phyloP scores from a whole-genome alignment of 2,113 vertebrate species.

The Psilopsiagon aymara region DNA sequence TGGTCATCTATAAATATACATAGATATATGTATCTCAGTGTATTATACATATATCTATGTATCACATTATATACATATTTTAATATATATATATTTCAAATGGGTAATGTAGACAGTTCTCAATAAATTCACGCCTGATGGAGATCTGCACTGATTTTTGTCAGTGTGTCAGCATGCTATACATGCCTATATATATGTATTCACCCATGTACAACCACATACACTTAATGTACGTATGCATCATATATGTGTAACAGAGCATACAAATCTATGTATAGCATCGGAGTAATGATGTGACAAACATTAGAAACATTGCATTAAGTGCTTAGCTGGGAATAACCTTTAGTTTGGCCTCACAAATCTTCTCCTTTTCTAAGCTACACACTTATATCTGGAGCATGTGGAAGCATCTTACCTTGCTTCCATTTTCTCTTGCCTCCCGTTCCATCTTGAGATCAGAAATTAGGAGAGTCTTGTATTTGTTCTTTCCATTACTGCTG shows the following conservation, averaged over 20 bases:
- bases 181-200: background rate
- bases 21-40: background rate
- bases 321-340: conserved; percentile 13
- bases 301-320: conserved; percentile 19
- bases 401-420: conserved; percentile 80
- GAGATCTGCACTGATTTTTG: background rate
- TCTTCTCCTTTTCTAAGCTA: conserved; percentile 32
- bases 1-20: conserved; percentile 42
- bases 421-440: conserved; percentile 85
- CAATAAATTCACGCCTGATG: background rate
- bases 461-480: conserved; percentile 83
- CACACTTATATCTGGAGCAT: conserved; percentile 26
- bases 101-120: background rate
- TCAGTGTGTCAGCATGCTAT: background rate
- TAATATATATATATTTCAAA: background rate
- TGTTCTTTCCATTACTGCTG: conserved; percentile 82
- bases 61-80: background rate
- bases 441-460: conserved; percentile 85
- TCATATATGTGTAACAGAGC: background rate
- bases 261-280: background rate
- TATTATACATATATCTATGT: background rate
- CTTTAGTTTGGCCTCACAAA: background rate
- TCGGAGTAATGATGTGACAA: conserved; percentile 23
- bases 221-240: background rate
- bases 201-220: background rate